A percentile compares a stretch with the other conserved stretches of the same genome.
phyloP scores from a whole-genome alignment of 2,888 invertebrate genomes.

The Agrypnus murinus region DNA sequence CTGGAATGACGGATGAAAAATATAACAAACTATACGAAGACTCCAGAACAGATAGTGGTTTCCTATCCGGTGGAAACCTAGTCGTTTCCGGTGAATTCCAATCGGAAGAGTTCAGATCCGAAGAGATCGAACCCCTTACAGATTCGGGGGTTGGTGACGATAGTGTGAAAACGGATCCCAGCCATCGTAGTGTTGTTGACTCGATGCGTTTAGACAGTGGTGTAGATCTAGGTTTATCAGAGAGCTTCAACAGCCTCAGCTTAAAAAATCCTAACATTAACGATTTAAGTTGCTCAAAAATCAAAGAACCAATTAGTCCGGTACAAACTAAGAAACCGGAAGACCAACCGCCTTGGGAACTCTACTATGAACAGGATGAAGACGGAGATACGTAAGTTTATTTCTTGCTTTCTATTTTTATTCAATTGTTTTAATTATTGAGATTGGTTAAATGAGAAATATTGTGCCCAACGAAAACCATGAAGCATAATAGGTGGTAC shows the following conservation, averaged over 20 bases:
- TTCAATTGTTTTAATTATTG: too few species aligned
- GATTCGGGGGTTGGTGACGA: conserved; percentile 49
- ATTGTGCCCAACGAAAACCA: too few species aligned
- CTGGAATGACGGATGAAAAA: conserved; percentile 61
- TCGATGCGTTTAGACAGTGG: conserved; percentile 80
- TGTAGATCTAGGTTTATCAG: conserved; percentile 75
- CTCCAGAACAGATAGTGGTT: conserved; percentile 67
- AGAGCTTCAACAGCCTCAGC: conserved; percentile 77
- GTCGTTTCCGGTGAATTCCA: conserved; percentile 63
- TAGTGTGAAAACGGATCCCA: conserved; percentile 20
- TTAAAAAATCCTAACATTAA: conserved; percentile 70
- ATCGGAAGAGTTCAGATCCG: conserved; percentile 59
- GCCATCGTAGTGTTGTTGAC: conserved; percentile 40
- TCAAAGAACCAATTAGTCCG: conserved; percentile 50
- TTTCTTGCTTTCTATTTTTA: conserved; percentile 50
- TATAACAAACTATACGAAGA: conserved; percentile 60
- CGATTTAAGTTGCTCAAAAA: conserved; percentile 62
- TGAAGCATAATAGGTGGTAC: too few species aligned
- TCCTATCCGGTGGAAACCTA: conserved; percentile 66
- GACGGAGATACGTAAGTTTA: conserved; percentile 94
- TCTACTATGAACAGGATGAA: conserved; percentile 85
- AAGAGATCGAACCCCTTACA: conserved; percentile 51
- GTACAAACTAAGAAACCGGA: conserved; percentile 41
- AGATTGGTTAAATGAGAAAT: too few species aligned
- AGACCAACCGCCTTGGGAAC: conserved; percentile 74